Evolutionary conservation across 2,888 invertebrate genomes (phyloP).

Genomic region (Harmothoe impar): DNA sequence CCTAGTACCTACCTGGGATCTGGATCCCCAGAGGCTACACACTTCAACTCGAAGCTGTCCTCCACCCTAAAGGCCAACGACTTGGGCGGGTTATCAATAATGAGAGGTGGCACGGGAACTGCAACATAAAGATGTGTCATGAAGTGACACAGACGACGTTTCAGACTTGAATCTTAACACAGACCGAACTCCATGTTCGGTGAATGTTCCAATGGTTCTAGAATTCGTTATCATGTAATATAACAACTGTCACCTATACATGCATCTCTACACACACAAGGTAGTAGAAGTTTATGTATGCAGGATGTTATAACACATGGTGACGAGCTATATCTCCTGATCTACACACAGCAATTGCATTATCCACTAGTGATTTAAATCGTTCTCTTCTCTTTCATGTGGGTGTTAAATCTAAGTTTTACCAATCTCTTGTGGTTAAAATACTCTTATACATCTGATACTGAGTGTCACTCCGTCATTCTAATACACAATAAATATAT

Average conservation of each 20-base stretch:
- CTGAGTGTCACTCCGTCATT: too few relatives aligned
- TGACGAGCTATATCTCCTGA: too few relatives aligned
- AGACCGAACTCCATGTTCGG: background rate
- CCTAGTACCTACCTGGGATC: conserved; percentile 90
- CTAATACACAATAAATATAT: too few relatives aligned
- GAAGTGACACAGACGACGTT: background rate
- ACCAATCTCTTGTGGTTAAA: too few relatives aligned
- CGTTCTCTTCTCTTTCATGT: too few relatives aligned
- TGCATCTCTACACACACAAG: background rate
- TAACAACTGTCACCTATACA: background rate
- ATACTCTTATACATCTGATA: too few relatives aligned
- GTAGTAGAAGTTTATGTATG: background rate
- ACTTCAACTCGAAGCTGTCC: conserved; percentile 91
- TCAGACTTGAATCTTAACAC: background rate
- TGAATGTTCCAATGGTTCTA: background rate
- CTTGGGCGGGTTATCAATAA: conserved; percentile 95
- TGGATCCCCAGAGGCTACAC: conserved; percentile 97
- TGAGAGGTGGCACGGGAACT: conserved; percentile 90
- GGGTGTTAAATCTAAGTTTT: too few relatives aligned
- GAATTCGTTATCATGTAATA: background rate
- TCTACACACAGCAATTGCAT: too few relatives aligned
- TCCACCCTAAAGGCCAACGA: conserved; percentile 96
- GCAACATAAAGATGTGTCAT: conserved; percentile 60
- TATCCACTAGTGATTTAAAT: too few relatives aligned
- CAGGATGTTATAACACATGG: too few relatives aligned